Conservation (phyloP, 1,140 invertebrate species). For the Scaptomyza hsui region DNA sequence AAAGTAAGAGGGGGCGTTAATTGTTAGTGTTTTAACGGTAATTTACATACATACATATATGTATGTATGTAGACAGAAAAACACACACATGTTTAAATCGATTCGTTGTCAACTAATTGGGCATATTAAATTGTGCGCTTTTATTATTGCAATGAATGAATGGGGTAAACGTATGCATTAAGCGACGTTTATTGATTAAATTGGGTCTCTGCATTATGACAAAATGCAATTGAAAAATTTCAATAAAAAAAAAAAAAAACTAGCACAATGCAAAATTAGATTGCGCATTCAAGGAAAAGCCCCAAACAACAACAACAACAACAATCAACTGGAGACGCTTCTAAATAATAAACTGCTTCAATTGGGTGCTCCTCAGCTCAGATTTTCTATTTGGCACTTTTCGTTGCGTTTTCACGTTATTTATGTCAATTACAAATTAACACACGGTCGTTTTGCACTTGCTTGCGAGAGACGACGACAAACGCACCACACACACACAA, state of each 20-base stretch:
- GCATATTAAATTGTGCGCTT: neutral
- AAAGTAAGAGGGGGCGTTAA: slow-evolving; percentile 13
- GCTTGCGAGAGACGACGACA: slow-evolving; percentile 5
- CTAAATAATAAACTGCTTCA: neutral
- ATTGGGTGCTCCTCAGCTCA: neutral
- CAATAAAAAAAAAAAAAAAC: neutral
- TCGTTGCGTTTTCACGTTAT: slow-evolving; percentile 36
- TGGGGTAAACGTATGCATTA: neutral
- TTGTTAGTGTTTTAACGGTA: neutral
- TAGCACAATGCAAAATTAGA: neutral
- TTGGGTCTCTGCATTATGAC: slow-evolving; percentile 10
- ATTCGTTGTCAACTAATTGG: slow-evolving; percentile 25
- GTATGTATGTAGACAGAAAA: neutral
- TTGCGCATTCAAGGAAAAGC: neutral
- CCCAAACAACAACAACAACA: neutral
- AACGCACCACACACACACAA: slow-evolving; percentile 3
- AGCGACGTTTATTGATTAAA: slow-evolving; percentile 24
- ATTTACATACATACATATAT: neutral
- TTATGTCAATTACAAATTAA: slow-evolving; percentile 69
- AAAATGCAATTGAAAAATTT: slow-evolving; percentile 1
- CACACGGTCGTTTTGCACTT: slow-evolving; percentile 48
- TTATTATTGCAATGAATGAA: neutral
- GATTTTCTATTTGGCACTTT: neutral
- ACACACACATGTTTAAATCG: neutral
- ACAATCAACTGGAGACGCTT: neutral